Evolutionary conservation across 2,888 invertebrate genomes (phyloP).

Genomic region (Lamproptera curius): DNA sequence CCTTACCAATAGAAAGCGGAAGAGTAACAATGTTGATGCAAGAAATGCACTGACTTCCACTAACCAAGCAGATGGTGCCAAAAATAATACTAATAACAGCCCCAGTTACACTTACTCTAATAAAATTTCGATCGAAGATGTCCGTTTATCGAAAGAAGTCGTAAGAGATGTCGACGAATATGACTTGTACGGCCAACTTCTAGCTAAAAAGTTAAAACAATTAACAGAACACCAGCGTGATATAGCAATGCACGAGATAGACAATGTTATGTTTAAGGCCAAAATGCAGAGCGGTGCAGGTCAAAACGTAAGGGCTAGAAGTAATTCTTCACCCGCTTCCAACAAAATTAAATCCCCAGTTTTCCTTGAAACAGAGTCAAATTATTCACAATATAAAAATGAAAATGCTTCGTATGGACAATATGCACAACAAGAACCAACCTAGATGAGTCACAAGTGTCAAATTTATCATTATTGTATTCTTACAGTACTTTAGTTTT

Average conservation of each 20-base stretch:
- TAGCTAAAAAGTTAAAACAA: constrained; percentile 63
- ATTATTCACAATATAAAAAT: constrained; percentile 45
- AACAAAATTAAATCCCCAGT: constrained; percentile 52
- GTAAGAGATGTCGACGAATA: constrained; percentile 55
- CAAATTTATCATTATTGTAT: no score
- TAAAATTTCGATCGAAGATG: constrained; percentile 37
- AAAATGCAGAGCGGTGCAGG: constrained; percentile 47
- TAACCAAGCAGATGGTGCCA: constrained; percentile 22
- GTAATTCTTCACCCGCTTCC: constrained; percentile 41
- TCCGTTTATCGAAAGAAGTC: constrained; percentile 32
- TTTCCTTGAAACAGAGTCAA: constrained; percentile 49
- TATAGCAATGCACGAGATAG: constrained; percentile 67
- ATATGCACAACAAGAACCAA: constrained; percentile 23
- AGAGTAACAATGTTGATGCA: constrained; percentile 25
- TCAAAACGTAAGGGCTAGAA: constrained; percentile 30
- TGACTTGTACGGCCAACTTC: constrained; percentile 57
- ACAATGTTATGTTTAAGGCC: constrained; percentile 62
- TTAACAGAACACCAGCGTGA: constrained; percentile 63
- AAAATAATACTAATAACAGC: constrained; percentile 22
- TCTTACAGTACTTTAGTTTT: no score
- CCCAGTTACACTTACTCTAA: constrained; percentile 28
- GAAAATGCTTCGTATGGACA: constrained; percentile 50
- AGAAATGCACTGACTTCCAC: constrained; percentile 27
- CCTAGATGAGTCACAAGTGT: no score
- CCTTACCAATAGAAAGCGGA: constrained; percentile 7